These are phyloP conservation scores for Apodemus agrarius DNA, from an alignment of 2,797 vertebrate genomes.

Conservation along the genomic window DNA sequence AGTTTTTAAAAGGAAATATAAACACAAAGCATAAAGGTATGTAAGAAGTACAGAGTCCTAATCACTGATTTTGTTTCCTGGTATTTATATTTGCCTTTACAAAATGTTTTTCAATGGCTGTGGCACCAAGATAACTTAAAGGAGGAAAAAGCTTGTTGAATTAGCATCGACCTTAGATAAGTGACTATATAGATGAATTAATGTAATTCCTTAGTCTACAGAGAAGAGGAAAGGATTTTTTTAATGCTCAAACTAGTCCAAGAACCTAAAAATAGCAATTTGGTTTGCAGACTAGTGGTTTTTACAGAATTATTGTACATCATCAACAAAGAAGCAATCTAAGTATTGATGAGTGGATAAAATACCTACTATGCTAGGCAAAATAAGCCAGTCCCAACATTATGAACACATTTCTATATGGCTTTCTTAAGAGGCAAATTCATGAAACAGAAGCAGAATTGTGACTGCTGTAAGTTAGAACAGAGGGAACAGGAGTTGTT, in stretches of 20 bases:
- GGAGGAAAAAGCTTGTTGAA: slow-evolving; percentile 55
- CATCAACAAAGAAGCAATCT: not conserved
- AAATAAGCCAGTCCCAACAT: not conserved
- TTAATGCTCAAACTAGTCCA: not conserved
- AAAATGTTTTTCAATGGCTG: slow-evolving; percentile 30
- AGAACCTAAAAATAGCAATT: slow-evolving; percentile 29
- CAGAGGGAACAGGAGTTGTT: not conserved
- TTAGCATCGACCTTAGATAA: slow-evolving; percentile 37
- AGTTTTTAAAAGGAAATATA: slow-evolving; percentile 46
- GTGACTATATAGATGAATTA: not conserved
- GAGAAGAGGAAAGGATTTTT: not conserved
- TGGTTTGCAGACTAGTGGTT: not conserved
- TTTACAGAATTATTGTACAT: not conserved
- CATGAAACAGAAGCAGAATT: slow-evolving; percentile 1
- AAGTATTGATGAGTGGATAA: slow-evolving; percentile 1
- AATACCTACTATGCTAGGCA: not conserved
- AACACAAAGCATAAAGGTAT: slow-evolving; percentile 54
- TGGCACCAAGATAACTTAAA: slow-evolving; percentile 31
- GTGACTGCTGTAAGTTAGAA: not conserved
- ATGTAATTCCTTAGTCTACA: slow-evolving; percentile 33
- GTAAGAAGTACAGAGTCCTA: slow-evolving; percentile 22
- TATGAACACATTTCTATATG: not conserved
- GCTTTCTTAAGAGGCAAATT: not conserved
- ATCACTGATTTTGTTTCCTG: slow-evolving; percentile 40
- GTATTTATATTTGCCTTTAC: slow-evolving; percentile 45